Conservation (phyloP, 2,113 vertebrate species). For the Sigmodon hispidus region DNA sequence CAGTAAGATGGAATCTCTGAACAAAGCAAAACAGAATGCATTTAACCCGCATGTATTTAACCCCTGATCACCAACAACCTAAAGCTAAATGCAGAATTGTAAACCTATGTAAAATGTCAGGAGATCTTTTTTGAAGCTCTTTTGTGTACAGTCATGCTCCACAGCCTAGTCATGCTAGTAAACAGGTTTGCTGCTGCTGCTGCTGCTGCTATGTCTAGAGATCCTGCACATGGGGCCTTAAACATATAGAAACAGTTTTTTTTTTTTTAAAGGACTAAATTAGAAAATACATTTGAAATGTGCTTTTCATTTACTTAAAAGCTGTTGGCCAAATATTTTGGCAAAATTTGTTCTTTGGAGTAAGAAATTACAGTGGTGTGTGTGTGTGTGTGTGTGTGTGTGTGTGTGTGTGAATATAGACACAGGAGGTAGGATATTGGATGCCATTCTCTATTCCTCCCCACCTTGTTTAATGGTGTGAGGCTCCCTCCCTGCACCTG, state of each 20-base stretch:
- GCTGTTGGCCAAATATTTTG: slow-evolving; percentile 2
- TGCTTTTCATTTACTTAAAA: slow-evolving; percentile 6
- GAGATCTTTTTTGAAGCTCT: neutral
- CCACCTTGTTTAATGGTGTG: neutral
- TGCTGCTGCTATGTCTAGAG: neutral
- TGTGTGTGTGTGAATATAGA: neutral
- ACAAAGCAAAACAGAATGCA: neutral
- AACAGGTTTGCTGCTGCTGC: neutral
- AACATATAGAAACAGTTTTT: neutral
- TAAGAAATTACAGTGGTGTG: neutral
- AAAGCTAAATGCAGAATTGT: no score
- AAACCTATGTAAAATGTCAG: no score
- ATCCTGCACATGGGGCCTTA: neutral
- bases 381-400: neutral
- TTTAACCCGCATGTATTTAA: neutral
- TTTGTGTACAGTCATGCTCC: neutral
- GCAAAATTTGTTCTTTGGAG: slow-evolving; percentile 13
- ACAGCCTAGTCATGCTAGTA: neutral
- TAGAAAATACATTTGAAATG: slow-evolving; percentile 25
- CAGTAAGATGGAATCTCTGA: neutral
- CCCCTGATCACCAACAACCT: no score
- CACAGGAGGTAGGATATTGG: neutral
- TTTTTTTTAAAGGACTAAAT: neutral
- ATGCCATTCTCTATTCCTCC: neutral
- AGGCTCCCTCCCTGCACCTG: neutral